Evolutionary conservation across 2,113 vertebrate species (phyloP).

Genomic region (Anguilla rostrata): DNA sequence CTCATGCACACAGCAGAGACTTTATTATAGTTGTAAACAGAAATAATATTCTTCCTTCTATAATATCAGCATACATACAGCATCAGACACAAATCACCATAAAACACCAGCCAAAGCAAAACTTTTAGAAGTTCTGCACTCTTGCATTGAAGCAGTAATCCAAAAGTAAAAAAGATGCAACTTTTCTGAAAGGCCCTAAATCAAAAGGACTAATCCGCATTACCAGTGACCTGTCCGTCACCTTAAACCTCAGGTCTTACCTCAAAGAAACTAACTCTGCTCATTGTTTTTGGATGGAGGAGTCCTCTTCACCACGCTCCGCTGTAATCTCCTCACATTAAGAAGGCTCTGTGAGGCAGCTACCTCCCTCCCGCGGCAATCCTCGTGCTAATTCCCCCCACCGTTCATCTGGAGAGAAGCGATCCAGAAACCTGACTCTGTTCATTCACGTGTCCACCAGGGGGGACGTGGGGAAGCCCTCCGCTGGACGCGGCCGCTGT

Average conservation of each 20-base stretch:
- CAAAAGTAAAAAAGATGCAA: neutral
- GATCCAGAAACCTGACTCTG: conserved; percentile 14
- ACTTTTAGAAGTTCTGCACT: neutral
- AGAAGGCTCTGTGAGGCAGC: conserved; percentile 1
- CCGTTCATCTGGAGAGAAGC: neutral
- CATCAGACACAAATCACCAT: neutral
- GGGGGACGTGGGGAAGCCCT: conserved; percentile 35
- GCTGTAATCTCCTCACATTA: conserved; percentile 35
- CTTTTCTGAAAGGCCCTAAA: neutral
- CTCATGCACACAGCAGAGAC: neutral
- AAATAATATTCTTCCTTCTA: neutral
- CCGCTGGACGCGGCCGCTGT: conserved; percentile 29
- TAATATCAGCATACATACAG: neutral
- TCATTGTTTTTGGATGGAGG: conserved; percentile 22
- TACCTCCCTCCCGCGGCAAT: conserved; percentile 45
- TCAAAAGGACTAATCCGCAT: neutral
- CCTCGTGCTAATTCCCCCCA: conserved; percentile 48
- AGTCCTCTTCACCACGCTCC: neutral
- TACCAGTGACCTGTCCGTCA: neutral
- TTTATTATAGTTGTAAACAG: neutral
- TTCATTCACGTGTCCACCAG: neutral
- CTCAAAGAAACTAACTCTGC: conserved; percentile 54
- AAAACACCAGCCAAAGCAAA: neutral
- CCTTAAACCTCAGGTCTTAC: conserved; percentile 34
- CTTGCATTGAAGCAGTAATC: neutral